Evolutionary conservation across 2,113 vertebrate genomes (phyloP).

Genomic region (Zapus hudsonius): DNA sequence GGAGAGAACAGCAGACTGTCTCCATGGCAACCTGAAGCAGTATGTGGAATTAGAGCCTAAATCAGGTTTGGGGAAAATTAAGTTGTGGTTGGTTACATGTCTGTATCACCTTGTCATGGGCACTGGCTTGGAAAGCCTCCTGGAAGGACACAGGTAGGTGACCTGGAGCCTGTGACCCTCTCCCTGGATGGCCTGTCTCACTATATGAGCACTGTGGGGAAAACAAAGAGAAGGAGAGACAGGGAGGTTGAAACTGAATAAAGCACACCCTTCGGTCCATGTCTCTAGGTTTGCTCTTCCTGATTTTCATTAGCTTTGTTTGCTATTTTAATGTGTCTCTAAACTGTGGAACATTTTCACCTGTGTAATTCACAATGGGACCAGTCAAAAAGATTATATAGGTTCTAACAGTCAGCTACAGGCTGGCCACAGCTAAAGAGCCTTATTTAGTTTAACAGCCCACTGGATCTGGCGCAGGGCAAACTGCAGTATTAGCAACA

Average conservation of each 20-base stretch:
- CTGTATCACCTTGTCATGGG: slow-evolving; percentile 52
- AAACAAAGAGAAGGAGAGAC: too few relatives aligned
- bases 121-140: not conserved
- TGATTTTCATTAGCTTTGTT: not conserved
- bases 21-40: slow-evolving; percentile 87
- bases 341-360: not conserved
- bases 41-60: slow-evolving; percentile 84
- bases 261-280: not conserved
- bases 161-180: not conserved
- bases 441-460: not conserved
- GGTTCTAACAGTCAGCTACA: not conserved
- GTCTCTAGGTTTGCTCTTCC: slow-evolving; percentile 12
- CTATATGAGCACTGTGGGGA: not conserved
- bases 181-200: not conserved
- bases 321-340: not conserved
- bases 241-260: not conserved
- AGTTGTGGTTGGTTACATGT: slow-evolving; percentile 81
- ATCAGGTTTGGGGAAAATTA: slow-evolving; percentile 83
- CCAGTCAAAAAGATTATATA: not conserved
- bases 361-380: not conserved
- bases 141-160: not conserved
- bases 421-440: not conserved
- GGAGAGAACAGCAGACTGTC: slow-evolving; percentile 84
- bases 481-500: accelerated
- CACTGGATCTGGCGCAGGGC: accelerated